Base-by-base conservation (phyloP, 2,888 invertebrate genomes). In the Lycophotia porphyrea region DNA sequence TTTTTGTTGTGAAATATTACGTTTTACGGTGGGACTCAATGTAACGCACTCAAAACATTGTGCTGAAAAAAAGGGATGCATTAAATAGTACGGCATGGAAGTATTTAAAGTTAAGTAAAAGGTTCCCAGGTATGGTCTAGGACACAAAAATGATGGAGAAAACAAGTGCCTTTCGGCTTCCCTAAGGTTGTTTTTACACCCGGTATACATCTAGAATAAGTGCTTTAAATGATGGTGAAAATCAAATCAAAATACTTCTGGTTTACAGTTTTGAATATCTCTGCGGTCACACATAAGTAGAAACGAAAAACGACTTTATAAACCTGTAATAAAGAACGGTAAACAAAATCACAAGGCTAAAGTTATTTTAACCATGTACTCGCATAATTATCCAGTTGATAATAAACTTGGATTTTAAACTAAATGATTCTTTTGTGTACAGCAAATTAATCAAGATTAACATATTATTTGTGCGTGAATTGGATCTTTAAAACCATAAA, bases 401-500 rank as follows among this genome's bases (percentile, higher is more conserved):
- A 34, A 44, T 61, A 52, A 15, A 31, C 44, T 27, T 34, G 8
- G 13, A 58, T 47, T 39, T 49, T 11, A 18, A 64, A 36, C n/a
- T 64, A n/a, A 27, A 58, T 7, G 7, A 27, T 31, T 27, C 27
- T 13, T 63, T 44, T 63, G 34, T 13, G 21, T 27, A 18, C n/a
- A 24, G 7, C 18, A 52, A 42, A 61, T 78, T 44, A 31, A 31
- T 49, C 34, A 69, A n/a, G 27, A 44, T 68, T 27, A 61, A 24
- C 31, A 31, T n/a, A 21, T 34, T 60, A 49, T 76, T 3, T 36
- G n/a, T 21, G 27, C 42, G 13, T 1, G 27, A 44, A 27, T 63
- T 44, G 7, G 15, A 1, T 21, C 3, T 31, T 31, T 21, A 24
- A 55, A 55, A 36, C 34, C 36, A 44, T 8, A 63, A 39, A 39